A percentile compares a stretch with the other conserved stretches of the same genome.
Evolutionary conservation across 2,888 invertebrate genomes (phyloP).

Genomic region (Leucania comma): DNA sequence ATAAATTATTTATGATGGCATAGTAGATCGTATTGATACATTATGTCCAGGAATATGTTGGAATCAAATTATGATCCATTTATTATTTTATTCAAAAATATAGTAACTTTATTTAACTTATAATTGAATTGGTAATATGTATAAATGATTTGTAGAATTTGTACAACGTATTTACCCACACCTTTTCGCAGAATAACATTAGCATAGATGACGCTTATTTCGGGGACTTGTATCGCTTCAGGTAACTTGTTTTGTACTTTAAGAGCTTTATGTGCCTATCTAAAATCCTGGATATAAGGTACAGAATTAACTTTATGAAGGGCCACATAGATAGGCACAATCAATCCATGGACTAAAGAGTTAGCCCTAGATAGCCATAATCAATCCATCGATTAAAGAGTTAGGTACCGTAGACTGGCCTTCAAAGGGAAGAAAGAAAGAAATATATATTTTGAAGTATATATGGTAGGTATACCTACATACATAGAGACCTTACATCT

Average conservation of each 20-base stretch:
- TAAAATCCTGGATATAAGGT: neutral
- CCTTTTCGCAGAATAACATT: slow-evolving; percentile 60
- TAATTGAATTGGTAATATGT: slow-evolving; percentile 7
- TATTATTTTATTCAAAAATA: neutral
- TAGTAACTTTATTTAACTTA: neutral
- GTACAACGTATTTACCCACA: slow-evolving; percentile 46
- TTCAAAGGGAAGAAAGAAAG: no score
- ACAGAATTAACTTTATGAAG: neutral
- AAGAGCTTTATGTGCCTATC: slow-evolving; percentile 7
- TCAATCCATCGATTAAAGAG: no score
- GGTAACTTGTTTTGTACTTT: neutral
- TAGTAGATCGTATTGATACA: no score
- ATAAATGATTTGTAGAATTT: slow-evolving; percentile 17
- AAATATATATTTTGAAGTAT: no score
- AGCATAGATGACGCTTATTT: slow-evolving; percentile 61
- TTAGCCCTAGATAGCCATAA: no score
- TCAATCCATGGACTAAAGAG: no score
- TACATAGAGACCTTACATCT: no score
- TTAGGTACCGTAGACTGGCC: no score
- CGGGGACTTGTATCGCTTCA: slow-evolving; percentile 31
- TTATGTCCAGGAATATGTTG: no score
- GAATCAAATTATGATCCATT: no score
- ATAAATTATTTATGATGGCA: no score
- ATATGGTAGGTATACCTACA: no score
- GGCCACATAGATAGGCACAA: neutral